Evolutionary conservation across 2,797 vertebrate species (phyloP).

Genomic region (Dicrostonyx torquatus): DNA sequence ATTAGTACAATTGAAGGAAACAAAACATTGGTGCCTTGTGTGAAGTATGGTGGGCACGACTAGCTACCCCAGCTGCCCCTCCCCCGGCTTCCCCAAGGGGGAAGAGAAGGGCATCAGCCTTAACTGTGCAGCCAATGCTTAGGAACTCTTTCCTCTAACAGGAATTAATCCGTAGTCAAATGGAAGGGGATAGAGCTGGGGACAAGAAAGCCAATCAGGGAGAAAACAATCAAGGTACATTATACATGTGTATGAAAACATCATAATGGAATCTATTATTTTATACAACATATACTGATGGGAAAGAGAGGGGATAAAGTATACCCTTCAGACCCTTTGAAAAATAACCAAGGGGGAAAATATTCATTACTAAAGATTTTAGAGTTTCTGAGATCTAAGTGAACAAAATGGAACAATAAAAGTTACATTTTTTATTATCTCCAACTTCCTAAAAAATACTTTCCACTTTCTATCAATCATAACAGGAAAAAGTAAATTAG

Average conservation of each 20-base stretch:
- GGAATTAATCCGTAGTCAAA: conserved; percentile 41
- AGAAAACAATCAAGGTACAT: neutral
- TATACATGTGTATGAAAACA: neutral
- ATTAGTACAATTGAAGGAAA: neutral
- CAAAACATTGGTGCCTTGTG: neutral
- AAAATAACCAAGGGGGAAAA: conserved; percentile 22
- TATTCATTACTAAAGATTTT: conserved; percentile 37
- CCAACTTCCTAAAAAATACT: neutral
- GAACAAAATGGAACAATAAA: neutral
- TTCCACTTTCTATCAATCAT: conserved; percentile 11
- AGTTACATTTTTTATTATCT: neutral
- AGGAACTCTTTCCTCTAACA: neutral
- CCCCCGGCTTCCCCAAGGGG: too few species aligned
- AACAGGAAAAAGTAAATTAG: neutral
- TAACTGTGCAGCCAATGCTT: neutral
- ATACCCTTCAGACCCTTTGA: neutral
- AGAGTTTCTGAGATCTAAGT: conserved; percentile 9
- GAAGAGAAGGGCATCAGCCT: neutral
- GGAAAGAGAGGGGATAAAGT: neutral
- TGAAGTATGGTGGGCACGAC: neutral
- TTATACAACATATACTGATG: neutral
- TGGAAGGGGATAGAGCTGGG: neutral
- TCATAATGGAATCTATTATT: neutral
- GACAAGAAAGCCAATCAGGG: neutral
- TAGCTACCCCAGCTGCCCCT: neutral